Base-by-base conservation (phyloP, 2,888 invertebrate species). In the Apantesis nais region DNA sequence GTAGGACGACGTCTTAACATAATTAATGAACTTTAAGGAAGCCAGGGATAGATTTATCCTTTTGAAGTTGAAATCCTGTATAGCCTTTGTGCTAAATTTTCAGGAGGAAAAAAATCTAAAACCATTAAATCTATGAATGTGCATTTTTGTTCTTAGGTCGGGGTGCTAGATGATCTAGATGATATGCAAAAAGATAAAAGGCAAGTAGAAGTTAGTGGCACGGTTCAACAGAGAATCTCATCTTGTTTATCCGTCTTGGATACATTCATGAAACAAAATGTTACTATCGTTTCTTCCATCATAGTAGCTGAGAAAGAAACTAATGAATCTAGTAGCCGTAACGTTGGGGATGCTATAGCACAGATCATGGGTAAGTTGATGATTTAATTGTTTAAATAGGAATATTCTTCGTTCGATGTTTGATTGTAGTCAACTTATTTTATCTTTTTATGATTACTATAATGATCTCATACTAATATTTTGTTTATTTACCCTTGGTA, bases 301-400 rank as follows among this genome's bases (percentile, higher is more conserved):
- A 98, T 99, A 0, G 97, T 98, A 0, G 99, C 99, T 0, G 98
- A 98, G 87, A 98, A 98, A 92, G 95, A 96, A 78, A 93, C 95
- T 0, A 96, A 96, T 0, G 95, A 95, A 0, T 95, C 95, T 9
- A 96, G 96, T 0, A 96, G 96, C 67, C 96, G 96, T 52, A 96
- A 96, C 82, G 96, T 97, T 67, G 96, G 98, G 0, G 97, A 97
- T 78, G 96, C 97, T 39, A 97, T 98, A 2, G 95, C 97, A 70
- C 96, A 96, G 82, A 96, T 97, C 65, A 96, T 96, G 95, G 96
- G 96, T 95, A 80, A 88, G 86, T 68, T 29, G 22, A 14, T 58
- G n/a, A n/a, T n/a, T n/a, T n/a, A n/a, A n/a, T n/a, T n/a, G n/a
- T n/a, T n/a, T n/a, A n/a, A n/a, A n/a, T n/a, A n/a, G n/a, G n/a